Base-by-base conservation (phyloP, 2,888 invertebrate genomes). In the Mellilla xanthometata region DNA sequence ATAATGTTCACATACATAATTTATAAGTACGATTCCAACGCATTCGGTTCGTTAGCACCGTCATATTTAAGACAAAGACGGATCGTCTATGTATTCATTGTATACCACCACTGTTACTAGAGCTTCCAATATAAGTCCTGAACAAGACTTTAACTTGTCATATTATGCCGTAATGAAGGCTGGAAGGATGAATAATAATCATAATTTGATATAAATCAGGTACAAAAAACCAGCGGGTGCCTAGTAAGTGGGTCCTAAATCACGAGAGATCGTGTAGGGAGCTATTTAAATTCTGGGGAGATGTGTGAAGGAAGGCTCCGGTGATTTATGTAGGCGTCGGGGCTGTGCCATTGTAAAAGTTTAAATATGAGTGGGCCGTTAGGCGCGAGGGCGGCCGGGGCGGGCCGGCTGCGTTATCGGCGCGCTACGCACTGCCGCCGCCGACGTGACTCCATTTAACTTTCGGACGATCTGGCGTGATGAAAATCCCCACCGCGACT, bases 281-380 rank as follows among this genome's bases (percentile, higher is more conserved):
- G 70, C 80, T 79, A 81, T 85, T 84, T 81, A 84, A 87, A 85
- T 85, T 84, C 79, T 66, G 70, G 72, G 70, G 72, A 77, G 79
- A 83, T 72, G 75, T 81, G 81, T 80, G 76, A 81, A 82, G 72
- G 76, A 82, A 80, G 76, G 77, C 63, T 68, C 52, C 56, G 56
- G 72, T 82, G 82, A 86, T 85, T 86, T 82, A 87, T 84, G 74
- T 69, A 61, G 70, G 73, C 64, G 71, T 59, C 52, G 66, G 72
- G 71, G 64, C 62, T 62, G 64, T 64, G 70, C 75, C 68, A 77
- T 80, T 80, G 77, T 76, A 75, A 82, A 84, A 86, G 78, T 84
- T 85, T 81, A 77, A 83, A 79, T 81, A 79, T 82, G 72, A 81
- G 72, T 56, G 58, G 65, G 66, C 56, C 59, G 60, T 58, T 60